phyloP scores from a whole-genome alignment of 2,888 invertebrate species.

The Xylophagus ater region DNA sequence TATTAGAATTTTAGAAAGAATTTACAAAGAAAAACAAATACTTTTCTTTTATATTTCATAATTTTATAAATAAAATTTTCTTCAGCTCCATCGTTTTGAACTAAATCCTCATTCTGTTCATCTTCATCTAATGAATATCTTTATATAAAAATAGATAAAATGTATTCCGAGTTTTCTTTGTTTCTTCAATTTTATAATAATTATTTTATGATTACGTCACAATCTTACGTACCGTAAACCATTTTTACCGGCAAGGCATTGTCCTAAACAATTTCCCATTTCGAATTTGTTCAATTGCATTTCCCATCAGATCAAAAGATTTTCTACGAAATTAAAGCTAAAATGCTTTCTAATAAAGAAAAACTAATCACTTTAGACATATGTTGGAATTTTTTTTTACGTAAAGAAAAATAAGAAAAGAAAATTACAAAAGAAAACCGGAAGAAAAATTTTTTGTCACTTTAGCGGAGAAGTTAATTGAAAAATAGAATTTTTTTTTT shows the following conservation, averaged over 20 bases:
- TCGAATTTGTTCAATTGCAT: constrained; percentile 12
- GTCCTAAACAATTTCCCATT: constrained; percentile 25
- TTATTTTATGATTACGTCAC: background rate
- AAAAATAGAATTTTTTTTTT: too few relatives aligned
- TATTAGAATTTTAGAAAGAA: background rate
- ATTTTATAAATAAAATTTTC: constrained; percentile 27
- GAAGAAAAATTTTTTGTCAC: too few relatives aligned
- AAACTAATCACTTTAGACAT: too few relatives aligned
- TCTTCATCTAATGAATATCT: constrained; percentile 29
- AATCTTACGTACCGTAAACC: constrained; percentile 14
- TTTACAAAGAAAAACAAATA: constrained; percentile 7
- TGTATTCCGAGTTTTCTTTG: background rate
- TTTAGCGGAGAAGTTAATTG: too few relatives aligned
- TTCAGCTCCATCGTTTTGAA: constrained; percentile 14
- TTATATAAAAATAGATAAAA: constrained; percentile 1
- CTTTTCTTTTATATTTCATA: constrained; percentile 30
- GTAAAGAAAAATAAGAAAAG: too few relatives aligned
- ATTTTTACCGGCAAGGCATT: constrained; percentile 23
- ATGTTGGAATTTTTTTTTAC: too few relatives aligned
- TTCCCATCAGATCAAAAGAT: constrained; percentile 15
- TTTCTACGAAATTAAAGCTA: too few relatives aligned
- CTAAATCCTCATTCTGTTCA: constrained; percentile 25
- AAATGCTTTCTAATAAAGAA: too few relatives aligned
- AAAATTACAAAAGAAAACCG: too few relatives aligned
- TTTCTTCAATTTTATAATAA: background rate